A percentile compares a stretch with the other conserved stretches of the same genome.
Evolutionary conservation across 2,888 invertebrate species (phyloP).

Genomic region (Athalia rosae): DNA sequence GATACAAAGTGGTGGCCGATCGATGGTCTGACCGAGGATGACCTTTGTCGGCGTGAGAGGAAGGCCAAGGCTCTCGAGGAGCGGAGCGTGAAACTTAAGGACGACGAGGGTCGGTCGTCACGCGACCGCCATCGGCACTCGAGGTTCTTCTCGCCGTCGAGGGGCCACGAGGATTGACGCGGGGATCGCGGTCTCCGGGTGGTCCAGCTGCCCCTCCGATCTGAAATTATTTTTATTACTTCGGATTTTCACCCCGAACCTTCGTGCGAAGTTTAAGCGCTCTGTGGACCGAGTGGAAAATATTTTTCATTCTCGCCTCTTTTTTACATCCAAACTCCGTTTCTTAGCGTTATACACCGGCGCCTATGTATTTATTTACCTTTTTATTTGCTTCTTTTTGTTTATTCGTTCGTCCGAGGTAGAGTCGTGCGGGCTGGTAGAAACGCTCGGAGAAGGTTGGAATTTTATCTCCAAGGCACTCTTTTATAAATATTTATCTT

Average conservation of each 20-base stretch:
- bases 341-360: too few relatives aligned
- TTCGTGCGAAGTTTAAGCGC: not conserved
- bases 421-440: not conserved
- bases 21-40: conserved; percentile 38
- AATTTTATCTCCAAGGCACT: conserved; percentile 49
- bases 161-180: conserved; percentile 12
- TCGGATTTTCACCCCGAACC: not conserved
- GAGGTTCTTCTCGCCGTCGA: conserved; percentile 28
- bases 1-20: conserved; percentile 33
- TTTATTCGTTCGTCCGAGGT: conserved; percentile 34
- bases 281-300: too few relatives aligned
- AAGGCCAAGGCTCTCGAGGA: conserved; percentile 39
- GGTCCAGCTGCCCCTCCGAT: not conserved
- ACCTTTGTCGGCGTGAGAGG: conserved; percentile 25
- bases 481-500: conserved; percentile 72
- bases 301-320: too few relatives aligned
- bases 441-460: conserved; percentile 10
- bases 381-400: conserved; percentile 28
- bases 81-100: conserved; percentile 41
- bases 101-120: conserved; percentile 42
- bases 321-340: too few relatives aligned
- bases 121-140: conserved; percentile 31
- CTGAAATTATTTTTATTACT: conserved; percentile 13
- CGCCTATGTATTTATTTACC: not conserved
- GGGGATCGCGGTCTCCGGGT: not conserved